These are phyloP conservation scores for Drosophila miranda DNA, from an alignment of 1,140 invertebrate species.

Conservation along the genomic window DNA sequence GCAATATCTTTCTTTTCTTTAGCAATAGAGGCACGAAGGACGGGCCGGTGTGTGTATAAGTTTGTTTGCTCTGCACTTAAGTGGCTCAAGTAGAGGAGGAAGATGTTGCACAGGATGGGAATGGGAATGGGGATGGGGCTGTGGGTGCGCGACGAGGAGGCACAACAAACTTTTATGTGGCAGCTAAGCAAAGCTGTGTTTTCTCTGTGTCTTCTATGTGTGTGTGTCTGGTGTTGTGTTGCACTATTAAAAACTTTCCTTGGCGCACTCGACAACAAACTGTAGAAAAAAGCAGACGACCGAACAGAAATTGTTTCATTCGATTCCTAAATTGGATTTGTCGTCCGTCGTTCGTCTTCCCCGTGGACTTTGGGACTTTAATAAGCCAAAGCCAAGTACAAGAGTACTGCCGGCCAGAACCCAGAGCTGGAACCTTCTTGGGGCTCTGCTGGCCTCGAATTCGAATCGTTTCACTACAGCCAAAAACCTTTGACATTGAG, in stretches of 20 bases:
- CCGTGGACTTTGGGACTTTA: constrained; percentile 16
- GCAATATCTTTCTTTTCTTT: constrained; percentile 65
- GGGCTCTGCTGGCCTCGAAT: background rate
- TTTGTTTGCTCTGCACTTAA: constrained; percentile 76
- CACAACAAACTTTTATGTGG: constrained; percentile 56
- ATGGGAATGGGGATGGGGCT: background rate
- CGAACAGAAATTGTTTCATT: constrained; percentile 34
- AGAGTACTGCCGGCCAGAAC: too few relatives aligned
- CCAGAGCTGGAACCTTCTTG: too few relatives aligned
- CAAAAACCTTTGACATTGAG: constrained; percentile 42
- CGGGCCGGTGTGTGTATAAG: constrained; percentile 34
- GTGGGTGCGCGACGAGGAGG: too few relatives aligned
- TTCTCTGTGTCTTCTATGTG: background rate
- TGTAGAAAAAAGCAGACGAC: constrained; percentile 8
- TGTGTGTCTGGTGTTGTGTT: constrained; percentile 28
- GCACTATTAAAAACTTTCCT: constrained; percentile 75
- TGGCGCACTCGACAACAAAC: constrained; percentile 1
- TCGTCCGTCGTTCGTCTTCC: constrained; percentile 32
- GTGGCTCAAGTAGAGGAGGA: constrained; percentile 40
- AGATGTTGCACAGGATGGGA: constrained; percentile 33
- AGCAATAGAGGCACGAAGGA: background rate
- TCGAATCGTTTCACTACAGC: constrained; percentile 3
- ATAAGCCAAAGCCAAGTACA: constrained; percentile 15
- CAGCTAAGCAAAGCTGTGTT: constrained; percentile 60
- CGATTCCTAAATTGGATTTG: constrained; percentile 72